Evolutionary conservation across 1,140 invertebrate species (phyloP).

Genomic region (Diorhabda sublineata): DNA sequence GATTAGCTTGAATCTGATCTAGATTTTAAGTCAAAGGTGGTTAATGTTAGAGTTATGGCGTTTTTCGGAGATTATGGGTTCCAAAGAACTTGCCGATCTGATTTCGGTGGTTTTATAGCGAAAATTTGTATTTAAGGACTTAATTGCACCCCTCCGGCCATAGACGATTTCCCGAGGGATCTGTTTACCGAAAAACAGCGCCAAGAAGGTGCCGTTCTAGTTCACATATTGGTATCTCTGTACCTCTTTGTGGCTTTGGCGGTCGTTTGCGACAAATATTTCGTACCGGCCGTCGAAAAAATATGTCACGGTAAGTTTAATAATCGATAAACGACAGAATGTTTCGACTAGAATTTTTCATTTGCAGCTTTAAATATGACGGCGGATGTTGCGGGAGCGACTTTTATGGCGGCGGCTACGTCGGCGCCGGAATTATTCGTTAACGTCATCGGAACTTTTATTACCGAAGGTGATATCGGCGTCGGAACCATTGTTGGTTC

Average conservation of each 20-base stretch:
- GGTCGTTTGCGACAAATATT: constrained; percentile 86
- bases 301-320: constrained; percentile 74
- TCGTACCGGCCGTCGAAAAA: constrained; percentile 83
- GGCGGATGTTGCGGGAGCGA: constrained; percentile 82
- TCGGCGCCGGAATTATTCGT: constrained; percentile 92
- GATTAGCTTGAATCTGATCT: no score
- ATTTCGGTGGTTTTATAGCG: no score
- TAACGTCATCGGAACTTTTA: constrained; percentile 86
- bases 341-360: not conserved
- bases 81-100: no score
- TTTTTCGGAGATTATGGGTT: no score
- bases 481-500: constrained; percentile 93
- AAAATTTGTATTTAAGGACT: constrained; percentile 49
- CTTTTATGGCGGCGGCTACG: constrained; percentile 93
- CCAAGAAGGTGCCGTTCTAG: constrained; percentile 73
- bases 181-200: constrained; percentile 75
- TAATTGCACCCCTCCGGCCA: constrained; percentile 82
- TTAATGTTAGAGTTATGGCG: no score
- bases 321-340: not conserved
- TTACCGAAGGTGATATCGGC: constrained; percentile 83
- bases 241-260: constrained; percentile 84
- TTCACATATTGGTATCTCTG: constrained; percentile 78
- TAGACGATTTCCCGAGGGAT: constrained; percentile 81
- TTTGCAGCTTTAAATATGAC: constrained; percentile 72
- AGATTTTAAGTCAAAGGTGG: no score